Evolutionary conservation across 37 sponge, comb jelly and placozoan species (phyloP), one percentile per base, ranked within the genome.

Genomic region (Diacarnus erythraeanus): DNA sequence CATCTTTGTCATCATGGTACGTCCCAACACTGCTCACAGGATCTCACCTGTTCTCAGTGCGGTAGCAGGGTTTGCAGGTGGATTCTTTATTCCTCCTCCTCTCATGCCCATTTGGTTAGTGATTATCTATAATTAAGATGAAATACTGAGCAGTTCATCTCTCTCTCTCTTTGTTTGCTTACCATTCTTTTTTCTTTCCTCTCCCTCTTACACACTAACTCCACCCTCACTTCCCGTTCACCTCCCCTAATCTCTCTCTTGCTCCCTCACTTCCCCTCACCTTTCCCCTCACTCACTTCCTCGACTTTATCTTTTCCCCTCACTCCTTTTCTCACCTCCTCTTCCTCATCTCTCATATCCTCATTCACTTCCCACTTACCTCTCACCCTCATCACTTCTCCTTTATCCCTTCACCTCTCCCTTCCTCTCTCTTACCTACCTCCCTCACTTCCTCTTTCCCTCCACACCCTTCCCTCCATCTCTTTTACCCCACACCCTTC

Each of bases 51-150:
- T 95, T 31, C 37, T 91, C 27, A 42, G 86, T 29, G 84, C 85
- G 38, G 59, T 90, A 0, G 86, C 89, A 56, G 95, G 95, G 0
- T 95, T 95, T 69, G 80, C 84, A 39, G 80, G 92, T 41, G 95
- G 95, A 3, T 95, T 95, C 78, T 88, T 95, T 61, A 73, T 95
- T 0, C 95, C 95, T 2, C 42, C 63, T 8, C 61, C 38, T 22
- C 76, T 57, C 10, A 95, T 95, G 89, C 91, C 88, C 30, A 25
- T 35, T 1, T 91, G 85, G 89, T 89, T 68, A 81, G 35, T n/a
- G n/a, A n/a, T n/a, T n/a, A n/a, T n/a, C n/a, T n/a, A n/a, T n/a
- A n/a, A n/a, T n/a, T n/a, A n/a, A n/a, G n/a, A n/a, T n/a, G n/a
- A n/a, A n/a, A n/a, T n/a, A n/a, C n/a, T n/a, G n/a, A n/a, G n/a